A percentile compares a stretch with the other conserved stretches of the same genome.
These are phyloP conservation scores for Drosophila auraria DNA, from an alignment of 1,140 invertebrate species.

Conservation along the genomic window DNA sequence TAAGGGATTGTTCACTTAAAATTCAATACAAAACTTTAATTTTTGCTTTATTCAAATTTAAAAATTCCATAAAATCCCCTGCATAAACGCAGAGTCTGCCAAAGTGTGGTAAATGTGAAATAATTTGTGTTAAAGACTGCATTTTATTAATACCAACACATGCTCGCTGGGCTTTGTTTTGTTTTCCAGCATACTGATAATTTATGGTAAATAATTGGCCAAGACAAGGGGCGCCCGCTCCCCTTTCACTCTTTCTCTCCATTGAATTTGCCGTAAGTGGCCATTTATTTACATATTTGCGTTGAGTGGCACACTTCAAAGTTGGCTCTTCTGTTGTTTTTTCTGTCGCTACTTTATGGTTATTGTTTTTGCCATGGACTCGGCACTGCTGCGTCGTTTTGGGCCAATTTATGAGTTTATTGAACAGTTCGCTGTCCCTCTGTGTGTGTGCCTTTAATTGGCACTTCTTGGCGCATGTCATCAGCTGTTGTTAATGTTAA, in stretches of 20 bases:
- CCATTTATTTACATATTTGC: conserved; percentile 81
- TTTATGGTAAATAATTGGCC: conserved; percentile 64
- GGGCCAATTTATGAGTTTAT: conserved; percentile 78
- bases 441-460: conserved; percentile 67
- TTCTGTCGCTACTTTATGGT: conserved; percentile 64
- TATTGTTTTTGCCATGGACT: conserved; percentile 60
- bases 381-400: conserved; percentile 61
- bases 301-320: conserved; percentile 71
- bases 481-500: conserved; percentile 46
- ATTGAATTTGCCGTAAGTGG: conserved; percentile 74
- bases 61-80: neutral
- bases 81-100: neutral
- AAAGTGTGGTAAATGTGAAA: conserved; percentile 9
- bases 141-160: conserved; percentile 66
- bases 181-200: conserved; percentile 71
- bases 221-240: conserved; percentile 34
- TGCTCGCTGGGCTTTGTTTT: conserved; percentile 44
- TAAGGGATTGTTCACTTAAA: neutral
- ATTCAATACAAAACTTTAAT: neutral
- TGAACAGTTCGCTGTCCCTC: conserved; percentile 21
- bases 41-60: neutral
- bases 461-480: conserved; percentile 60
- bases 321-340: conserved; percentile 33
- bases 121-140: conserved; percentile 35
- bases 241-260: conserved; percentile 18